Conservation (phyloP, 2,888 invertebrate genomes). For the Hymenopus coronatus region DNA sequence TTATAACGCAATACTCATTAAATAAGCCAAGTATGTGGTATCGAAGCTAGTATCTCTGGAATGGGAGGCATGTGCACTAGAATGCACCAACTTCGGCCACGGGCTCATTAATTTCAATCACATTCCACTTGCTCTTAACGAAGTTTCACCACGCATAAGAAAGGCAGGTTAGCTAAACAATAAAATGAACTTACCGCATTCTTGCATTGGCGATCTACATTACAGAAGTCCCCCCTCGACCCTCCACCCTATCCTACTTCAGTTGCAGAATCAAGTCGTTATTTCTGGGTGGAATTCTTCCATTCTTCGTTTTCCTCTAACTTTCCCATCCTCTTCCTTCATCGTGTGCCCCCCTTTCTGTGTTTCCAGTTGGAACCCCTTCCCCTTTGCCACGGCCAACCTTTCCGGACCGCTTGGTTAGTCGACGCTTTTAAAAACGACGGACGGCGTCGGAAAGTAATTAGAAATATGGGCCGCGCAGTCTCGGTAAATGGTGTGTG, state of each 20-base stretch:
- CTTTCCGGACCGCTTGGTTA: conserved; percentile 28
- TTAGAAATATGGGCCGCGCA: conserved; percentile 45
- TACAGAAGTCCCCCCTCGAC: background rate
- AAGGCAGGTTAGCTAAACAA: background rate
- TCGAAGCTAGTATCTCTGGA: background rate
- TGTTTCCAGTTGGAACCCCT: background rate
- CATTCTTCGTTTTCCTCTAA: conserved; percentile 6
- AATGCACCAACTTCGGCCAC: background rate
- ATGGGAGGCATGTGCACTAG: background rate
- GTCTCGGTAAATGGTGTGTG: conserved; percentile 45
- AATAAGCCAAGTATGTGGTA: background rate
- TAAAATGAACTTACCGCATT: background rate
- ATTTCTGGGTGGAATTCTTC: conserved; percentile 21
- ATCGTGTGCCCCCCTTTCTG: background rate
- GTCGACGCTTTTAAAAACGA: conserved; percentile 31
- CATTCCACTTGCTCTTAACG: background rate
- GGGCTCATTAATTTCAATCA: background rate
- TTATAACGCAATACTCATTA: background rate
- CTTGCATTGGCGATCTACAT: background rate
- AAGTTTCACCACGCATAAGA: background rate
- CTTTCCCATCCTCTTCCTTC: conserved; percentile 6
- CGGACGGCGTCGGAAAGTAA: conserved; percentile 42
- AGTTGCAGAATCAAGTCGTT: conserved; percentile 25
- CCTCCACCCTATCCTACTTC: background rate
- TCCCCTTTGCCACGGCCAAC: conserved; percentile 9